phyloP scores from a whole-genome alignment of 30 jellyfish, hydroid and myxozoan genomes.

The Phacellophora camtschatica region DNA sequence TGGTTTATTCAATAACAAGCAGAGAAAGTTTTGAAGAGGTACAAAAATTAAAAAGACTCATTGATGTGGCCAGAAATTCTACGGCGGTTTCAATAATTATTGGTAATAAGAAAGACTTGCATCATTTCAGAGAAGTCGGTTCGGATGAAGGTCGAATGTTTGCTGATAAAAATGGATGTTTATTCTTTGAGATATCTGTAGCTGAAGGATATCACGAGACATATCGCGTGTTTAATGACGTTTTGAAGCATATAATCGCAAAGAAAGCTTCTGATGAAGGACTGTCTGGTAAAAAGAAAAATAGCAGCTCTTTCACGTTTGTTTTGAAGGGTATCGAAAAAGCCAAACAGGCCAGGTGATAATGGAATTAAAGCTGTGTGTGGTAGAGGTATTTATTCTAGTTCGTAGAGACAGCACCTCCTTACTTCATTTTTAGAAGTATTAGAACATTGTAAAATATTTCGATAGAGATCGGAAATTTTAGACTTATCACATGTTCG shows the following conservation, averaged over 20 bases:
- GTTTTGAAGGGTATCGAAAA: conserved; percentile 76
- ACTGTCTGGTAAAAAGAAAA: conserved; percentile 63
- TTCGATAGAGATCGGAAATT: too few relatives aligned
- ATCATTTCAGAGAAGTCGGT: conserved; percentile 85
- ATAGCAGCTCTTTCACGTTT: conserved; percentile 60
- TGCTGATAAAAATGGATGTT: conserved; percentile 75
- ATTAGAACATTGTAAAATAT: too few relatives aligned
- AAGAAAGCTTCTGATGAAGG: conserved; percentile 76
- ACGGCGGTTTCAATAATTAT: conserved; percentile 62
- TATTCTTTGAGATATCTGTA: conserved; percentile 78
- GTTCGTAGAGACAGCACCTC: neutral
- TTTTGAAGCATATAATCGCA: conserved; percentile 50
- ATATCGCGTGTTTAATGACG: conserved; percentile 62
- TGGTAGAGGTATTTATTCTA: neutral
- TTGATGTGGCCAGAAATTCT: conserved; percentile 50
- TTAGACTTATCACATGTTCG: too few relatives aligned
- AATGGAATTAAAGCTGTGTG: neutral
- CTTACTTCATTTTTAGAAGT: neutral
- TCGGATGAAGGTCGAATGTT: conserved; percentile 77
- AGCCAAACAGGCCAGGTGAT: conserved; percentile 58
- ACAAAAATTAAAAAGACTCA: conserved; percentile 34
- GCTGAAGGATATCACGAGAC: conserved; percentile 91
- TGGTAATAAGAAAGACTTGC: conserved; percentile 83
- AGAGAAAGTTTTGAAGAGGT: conserved; percentile 76
- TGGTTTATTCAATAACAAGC: conserved; percentile 76